A percentile compares a stretch with the other conserved stretches of the same genome.
These are phyloP conservation scores for Acrobasis suavella DNA, from an alignment of 2,888 invertebrate genomes.

Conservation along the genomic window DNA sequence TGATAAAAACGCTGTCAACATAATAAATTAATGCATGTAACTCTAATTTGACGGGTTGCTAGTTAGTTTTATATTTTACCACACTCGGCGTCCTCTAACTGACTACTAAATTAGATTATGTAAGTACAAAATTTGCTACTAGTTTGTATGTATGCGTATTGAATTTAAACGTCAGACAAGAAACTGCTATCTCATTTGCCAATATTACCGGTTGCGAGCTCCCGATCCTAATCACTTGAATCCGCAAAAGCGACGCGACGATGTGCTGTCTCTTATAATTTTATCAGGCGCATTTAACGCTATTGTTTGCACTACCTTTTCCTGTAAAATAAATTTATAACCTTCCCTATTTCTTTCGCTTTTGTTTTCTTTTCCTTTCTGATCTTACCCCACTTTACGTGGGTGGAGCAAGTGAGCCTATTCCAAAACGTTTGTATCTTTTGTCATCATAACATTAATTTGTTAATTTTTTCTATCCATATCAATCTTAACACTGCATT, in stretches of 20 bases:
- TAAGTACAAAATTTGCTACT: not conserved
- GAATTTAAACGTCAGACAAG: not conserved
- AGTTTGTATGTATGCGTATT: too few species aligned
- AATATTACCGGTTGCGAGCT: not conserved
- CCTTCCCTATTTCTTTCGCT: not conserved
- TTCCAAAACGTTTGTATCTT: too few species aligned
- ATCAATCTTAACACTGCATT: too few species aligned
- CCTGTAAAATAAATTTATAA: not conserved
- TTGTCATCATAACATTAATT: too few species aligned
- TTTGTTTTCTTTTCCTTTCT: too few species aligned
- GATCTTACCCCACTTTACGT: too few species aligned
- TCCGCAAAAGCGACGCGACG: constrained; percentile 5
- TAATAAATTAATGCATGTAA: constrained; percentile 1
- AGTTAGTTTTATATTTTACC: not conserved
- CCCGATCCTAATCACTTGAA: not conserved
- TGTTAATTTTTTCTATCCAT: too few species aligned
- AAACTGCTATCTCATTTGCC: constrained; percentile 18
- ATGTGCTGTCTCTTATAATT: constrained; percentile 1
- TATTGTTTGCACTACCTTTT: not conserved
- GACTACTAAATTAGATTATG: constrained; percentile 2
- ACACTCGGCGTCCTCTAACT: not conserved
- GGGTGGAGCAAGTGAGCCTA: too few species aligned
- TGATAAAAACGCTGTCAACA: not conserved
- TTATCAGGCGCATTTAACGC: constrained; percentile 5
- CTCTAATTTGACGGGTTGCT: not conserved